A percentile compares a stretch with the other conserved stretches of the same genome.
These are phyloP conservation scores for Serranus cabrilla DNA, from an alignment of 2,797 vertebrate genomes.

Conservation along the genomic window DNA sequence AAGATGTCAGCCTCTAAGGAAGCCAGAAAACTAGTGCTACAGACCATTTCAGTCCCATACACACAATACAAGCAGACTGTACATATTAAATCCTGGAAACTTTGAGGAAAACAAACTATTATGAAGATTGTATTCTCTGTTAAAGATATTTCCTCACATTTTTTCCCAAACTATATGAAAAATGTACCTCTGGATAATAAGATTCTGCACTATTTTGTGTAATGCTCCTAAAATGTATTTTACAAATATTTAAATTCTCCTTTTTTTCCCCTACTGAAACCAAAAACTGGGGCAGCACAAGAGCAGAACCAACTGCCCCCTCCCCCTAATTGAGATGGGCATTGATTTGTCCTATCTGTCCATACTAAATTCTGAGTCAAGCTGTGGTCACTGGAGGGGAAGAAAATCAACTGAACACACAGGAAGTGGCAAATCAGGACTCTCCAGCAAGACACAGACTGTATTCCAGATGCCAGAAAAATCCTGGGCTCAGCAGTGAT, in stretches of 20 bases:
- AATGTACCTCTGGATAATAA: neutral
- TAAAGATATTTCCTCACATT: neutral
- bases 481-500: neutral
- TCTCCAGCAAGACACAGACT: neutral
- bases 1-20: conserved; percentile 12
- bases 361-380: conserved; percentile 33
- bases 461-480: neutral
- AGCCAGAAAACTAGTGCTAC: conserved; percentile 8
- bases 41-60: conserved; percentile 32
- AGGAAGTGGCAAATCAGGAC: conserved; percentile 5
- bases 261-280: neutral
- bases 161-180: too few species aligned
- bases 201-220: neutral
- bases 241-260: neutral
- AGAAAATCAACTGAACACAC: conserved; percentile 2
- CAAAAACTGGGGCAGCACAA: conserved; percentile 1
- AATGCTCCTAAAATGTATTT: neutral
- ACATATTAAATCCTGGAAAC: neutral
- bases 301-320: neutral
- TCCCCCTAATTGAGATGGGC: neutral
- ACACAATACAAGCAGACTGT: neutral
- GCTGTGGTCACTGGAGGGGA: conserved; percentile 6
- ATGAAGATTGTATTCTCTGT: neutral
- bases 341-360: conserved; percentile 41
- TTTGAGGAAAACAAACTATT: neutral